A percentile compares a stretch with the other conserved stretches of the same genome.
Evolutionary conservation across 2,888 invertebrate genomes (phyloP).

Genomic region (Thecocarcelia acutangulata): DNA sequence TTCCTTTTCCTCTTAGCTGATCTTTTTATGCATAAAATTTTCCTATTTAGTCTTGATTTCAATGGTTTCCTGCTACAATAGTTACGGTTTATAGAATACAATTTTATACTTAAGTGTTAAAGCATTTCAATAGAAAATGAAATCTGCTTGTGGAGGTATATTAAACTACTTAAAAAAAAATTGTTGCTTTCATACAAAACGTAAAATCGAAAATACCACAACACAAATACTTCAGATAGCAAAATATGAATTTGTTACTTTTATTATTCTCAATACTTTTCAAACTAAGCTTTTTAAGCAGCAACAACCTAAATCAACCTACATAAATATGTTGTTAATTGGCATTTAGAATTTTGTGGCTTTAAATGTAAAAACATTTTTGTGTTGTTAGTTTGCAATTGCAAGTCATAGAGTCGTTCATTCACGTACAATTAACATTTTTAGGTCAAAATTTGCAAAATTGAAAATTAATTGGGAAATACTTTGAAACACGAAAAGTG

Average conservation of each 20-base stretch:
- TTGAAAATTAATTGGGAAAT: conserved; percentile 26
- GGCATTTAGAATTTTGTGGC: conserved; percentile 1
- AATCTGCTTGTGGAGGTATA: conserved; percentile 20
- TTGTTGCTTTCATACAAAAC: neutral
- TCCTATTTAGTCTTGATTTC: neutral
- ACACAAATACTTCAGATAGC: neutral
- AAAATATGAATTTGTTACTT: neutral
- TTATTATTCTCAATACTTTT: conserved; percentile 11
- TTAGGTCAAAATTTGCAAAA: conserved; percentile 16
- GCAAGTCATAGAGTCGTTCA: neutral
- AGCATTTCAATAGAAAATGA: conserved; percentile 19
- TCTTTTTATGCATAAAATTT: neutral
- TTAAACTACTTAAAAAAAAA: conserved; percentile 1
- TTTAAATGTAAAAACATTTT: conserved; percentile 15
- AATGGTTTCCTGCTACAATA: neutral
- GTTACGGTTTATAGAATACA: neutral
- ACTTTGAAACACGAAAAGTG: conserved; percentile 14
- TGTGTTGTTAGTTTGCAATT: neutral
- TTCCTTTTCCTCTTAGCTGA: neutral
- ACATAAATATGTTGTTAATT: conserved; percentile 12
- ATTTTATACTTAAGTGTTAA: neutral
- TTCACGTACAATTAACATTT: neutral
- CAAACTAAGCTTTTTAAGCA: conserved; percentile 12
- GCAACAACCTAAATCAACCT: conserved; percentile 1
- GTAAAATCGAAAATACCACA: neutral